Base-by-base conservation (phyloP, 2,113 vertebrate species). In the Hymenochirus boettgeri region DNA sequence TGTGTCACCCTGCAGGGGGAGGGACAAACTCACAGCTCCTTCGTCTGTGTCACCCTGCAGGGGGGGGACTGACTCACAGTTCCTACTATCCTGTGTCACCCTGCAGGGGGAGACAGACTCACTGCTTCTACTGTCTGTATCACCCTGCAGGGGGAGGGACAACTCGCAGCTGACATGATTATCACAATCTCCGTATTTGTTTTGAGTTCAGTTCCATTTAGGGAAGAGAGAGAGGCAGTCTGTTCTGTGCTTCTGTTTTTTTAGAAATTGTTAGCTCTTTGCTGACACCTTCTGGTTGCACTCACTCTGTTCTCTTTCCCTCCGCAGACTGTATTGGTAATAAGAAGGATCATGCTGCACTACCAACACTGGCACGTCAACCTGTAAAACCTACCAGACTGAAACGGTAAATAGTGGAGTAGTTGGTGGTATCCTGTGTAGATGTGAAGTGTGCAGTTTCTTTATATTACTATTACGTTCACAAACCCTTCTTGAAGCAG, bases 41-140 rank as follows among this genome's bases (percentile, higher is more conserved):
- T n/a, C n/a, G n/a, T n/a, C n/a, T n/a, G n/a, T n/a, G n/a, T n/a
- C n/a, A n/a, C n/a, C n/a, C n/a, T n/a, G n/a, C n/a, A n/a, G n/a
- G n/a, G n/a, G n/a, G n/a, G n/a, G n/a, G n/a, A n/a, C n/a, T n/a
- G n/a, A n/a, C n/a, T n/a, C n/a, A n/a, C n/a, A n/a, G n/a, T n/a
- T n/a, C n/a, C n/a, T n/a, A n/a, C n/a, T n/a, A n/a, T n/a, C n/a
- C 31, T 33, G 31, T 33, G 11, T 65, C 62, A 65, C 25, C 54
- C 26, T 18, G 37, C 53, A 53, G 37, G 2, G n/a, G 37, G 33
- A 35, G 15, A 26, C 48, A 63, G 22, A 21, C 29, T 22, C 13
- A 4, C n/a, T n/a, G n/a, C n/a, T n/a, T 21, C 22, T 33, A 5
- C 21, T 2, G 9, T 31, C 21, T 57, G 26, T 35, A 33, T 39